phyloP scores from a whole-genome alignment of 1,140 invertebrate species.

The Cherax quadricarinatus region DNA sequence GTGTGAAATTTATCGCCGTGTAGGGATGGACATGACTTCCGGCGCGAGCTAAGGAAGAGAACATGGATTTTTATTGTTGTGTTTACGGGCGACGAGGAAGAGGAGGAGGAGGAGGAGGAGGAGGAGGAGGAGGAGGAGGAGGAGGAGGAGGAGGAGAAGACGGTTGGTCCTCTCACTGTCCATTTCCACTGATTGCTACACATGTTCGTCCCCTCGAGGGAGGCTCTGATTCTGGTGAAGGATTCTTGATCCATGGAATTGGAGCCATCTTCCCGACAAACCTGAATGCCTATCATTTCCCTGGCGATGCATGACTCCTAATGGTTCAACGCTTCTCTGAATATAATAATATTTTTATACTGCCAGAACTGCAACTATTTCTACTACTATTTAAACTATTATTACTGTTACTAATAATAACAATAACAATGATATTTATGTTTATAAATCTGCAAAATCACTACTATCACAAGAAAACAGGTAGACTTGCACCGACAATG shows the following conservation, averaged over 20 bases:
- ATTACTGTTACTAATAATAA: not conserved
- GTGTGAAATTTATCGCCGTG: conserved; percentile 64
- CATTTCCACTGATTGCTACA: conserved; percentile 64
- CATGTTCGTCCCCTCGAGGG: conserved; percentile 10
- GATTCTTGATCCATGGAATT: no score
- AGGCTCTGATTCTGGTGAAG: not conserved
- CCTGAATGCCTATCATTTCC: no score
- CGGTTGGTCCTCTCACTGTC: conserved; percentile 40
- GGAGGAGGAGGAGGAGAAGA: not conserved
- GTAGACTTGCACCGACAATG: no score
- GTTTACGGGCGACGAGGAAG: conserved; percentile 21
- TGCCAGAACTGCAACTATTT: not conserved
- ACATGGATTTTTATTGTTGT: conserved; percentile 57
- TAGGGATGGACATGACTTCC: conserved; percentile 62
- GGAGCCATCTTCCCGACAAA: no score
- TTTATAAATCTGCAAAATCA: not conserved
- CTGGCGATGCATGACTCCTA: no score
- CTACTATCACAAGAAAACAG: not conserved
- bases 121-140: not conserved
- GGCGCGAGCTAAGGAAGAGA: conserved; percentile 55
- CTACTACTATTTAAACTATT: not conserved
- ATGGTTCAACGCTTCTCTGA: no score
- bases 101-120: not conserved
- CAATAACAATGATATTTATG: not conserved
- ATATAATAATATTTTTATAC: no score